These are phyloP conservation scores for Mythimna vitellina DNA, from an alignment of 2,888 invertebrate genomes.

Conservation along the genomic window DNA sequence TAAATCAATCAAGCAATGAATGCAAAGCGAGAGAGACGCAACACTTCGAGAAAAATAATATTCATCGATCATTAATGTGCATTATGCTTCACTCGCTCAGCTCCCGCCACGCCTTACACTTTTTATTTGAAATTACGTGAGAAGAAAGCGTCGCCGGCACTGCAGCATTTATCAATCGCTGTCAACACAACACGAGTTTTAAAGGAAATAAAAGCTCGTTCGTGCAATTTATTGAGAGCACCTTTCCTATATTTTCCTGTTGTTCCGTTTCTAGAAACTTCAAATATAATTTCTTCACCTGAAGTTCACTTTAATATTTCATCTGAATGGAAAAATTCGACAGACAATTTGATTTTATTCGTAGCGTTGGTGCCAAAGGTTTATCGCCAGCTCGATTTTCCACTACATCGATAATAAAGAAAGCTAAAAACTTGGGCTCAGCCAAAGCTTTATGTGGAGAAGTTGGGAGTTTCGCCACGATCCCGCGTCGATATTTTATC, in stretches of 20 bases:
- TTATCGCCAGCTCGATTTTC: slow-evolving; percentile 60
- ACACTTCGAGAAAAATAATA: slow-evolving; percentile 30
- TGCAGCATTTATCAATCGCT: slow-evolving; percentile 62
- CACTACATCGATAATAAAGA: slow-evolving; percentile 66
- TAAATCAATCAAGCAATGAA: slow-evolving; percentile 20
- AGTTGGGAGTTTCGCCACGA: slow-evolving; percentile 62
- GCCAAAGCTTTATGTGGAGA: slow-evolving; percentile 65
- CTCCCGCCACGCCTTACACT: slow-evolving; percentile 19
- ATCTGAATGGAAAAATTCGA: slow-evolving; percentile 64
- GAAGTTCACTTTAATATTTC: slow-evolving; percentile 54
- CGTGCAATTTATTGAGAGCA: slow-evolving; percentile 51
- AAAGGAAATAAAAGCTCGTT: slow-evolving; percentile 62
- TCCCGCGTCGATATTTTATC: slow-evolving; percentile 65
- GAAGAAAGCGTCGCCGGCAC: slow-evolving; percentile 44
- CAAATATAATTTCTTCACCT: slow-evolving; percentile 42
- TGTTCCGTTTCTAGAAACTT: slow-evolving; percentile 36
- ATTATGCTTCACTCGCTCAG: slow-evolving; percentile 17
- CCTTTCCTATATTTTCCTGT: slow-evolving; percentile 49
- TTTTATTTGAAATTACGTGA: slow-evolving; percentile 58
- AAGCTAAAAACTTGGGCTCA: slow-evolving; percentile 66
- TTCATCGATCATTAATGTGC: slow-evolving; percentile 53
- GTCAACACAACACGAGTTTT: slow-evolving; percentile 56
- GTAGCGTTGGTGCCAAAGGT: slow-evolving; percentile 63
- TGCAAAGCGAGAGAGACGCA: slow-evolving; percentile 16
- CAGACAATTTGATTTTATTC: slow-evolving; percentile 63